phyloP scores from a whole-genome alignment of 2,797 vertebrate genomes.

The Gobionotothen gibberifrons region DNA sequence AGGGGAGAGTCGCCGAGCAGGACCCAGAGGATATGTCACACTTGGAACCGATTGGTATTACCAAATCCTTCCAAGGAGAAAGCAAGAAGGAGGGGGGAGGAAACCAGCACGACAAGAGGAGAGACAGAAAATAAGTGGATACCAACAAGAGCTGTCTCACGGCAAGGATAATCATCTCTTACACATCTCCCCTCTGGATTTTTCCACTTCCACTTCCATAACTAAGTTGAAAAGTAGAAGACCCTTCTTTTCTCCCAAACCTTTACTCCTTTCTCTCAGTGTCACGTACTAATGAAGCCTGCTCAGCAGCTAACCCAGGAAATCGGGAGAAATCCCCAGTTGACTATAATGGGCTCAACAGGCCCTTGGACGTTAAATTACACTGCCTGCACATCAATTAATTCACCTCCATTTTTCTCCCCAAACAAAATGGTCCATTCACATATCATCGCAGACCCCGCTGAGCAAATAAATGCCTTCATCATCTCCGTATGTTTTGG shows the following conservation, averaged over 20 bases:
- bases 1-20: constrained; percentile 26
- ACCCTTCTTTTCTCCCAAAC: background rate
- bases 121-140: constrained; percentile 47
- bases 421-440: constrained; percentile 74
- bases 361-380: constrained; percentile 67
- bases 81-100: constrained; percentile 42
- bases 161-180: constrained; percentile 38
- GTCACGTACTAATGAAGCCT: constrained; percentile 42
- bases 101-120: constrained; percentile 56
- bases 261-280: constrained; percentile 21
- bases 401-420: constrained; percentile 73
- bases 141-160: constrained; percentile 40
- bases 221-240: constrained; percentile 41
- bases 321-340: constrained; percentile 48
- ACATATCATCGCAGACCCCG: constrained; percentile 67
- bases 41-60: constrained; percentile 76
- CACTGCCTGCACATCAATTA: constrained; percentile 71
- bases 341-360: constrained; percentile 52
- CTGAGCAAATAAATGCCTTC: constrained; percentile 75
- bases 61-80: constrained; percentile 72
- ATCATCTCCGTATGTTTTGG: constrained; percentile 70
- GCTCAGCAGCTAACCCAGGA: constrained; percentile 40
- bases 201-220: constrained; percentile 37
- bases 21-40: constrained; percentile 72
- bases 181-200: constrained; percentile 38